Conservation (phyloP, 2,888 invertebrate genomes). For the Lasioglossum figueresi region DNA sequence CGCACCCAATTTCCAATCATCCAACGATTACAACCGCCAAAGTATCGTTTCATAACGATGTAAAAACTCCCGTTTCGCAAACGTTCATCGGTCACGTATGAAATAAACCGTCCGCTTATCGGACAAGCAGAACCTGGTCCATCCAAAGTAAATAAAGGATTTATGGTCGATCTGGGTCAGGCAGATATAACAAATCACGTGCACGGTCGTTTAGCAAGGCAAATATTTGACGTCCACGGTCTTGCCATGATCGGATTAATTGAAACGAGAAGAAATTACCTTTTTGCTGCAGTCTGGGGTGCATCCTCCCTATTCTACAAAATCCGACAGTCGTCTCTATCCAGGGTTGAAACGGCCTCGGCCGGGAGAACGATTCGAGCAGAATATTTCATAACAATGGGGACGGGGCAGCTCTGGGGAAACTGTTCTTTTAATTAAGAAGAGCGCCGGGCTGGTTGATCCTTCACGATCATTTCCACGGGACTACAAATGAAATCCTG, state of each 20-base stretch:
- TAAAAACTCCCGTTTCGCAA: background rate
- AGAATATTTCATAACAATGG: background rate
- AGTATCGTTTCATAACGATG: background rate
- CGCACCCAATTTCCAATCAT: background rate
- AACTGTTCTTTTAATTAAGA: slow-evolving; percentile 5
- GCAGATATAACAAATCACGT: slow-evolving; percentile 2
- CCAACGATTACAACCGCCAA: background rate
- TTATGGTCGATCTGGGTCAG: slow-evolving; percentile 4
- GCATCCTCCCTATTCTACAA: background rate
- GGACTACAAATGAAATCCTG: background rate
- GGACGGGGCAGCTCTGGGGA: background rate
- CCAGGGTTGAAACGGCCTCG: background rate
- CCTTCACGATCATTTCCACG: too few relatives aligned
- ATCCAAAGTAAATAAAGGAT: slow-evolving; percentile 6
- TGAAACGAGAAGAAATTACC: background rate
- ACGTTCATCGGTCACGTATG: background rate
- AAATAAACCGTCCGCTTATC: background rate
- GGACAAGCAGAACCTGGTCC: background rate
- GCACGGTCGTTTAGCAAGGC: slow-evolving; percentile 4
- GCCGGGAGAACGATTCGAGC: background rate
- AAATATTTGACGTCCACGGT: slow-evolving; percentile 2
- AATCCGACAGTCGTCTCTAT: background rate
- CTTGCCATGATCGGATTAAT: slow-evolving; percentile 2
- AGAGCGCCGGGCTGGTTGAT: background rate
- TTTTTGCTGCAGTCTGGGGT: background rate